Percentiles rank a stretch among this genome's conserved stretches.
phyloP scores from a whole-genome alignment of 2,888 invertebrate genomes.

The Sarcophaga variegata region DNA sequence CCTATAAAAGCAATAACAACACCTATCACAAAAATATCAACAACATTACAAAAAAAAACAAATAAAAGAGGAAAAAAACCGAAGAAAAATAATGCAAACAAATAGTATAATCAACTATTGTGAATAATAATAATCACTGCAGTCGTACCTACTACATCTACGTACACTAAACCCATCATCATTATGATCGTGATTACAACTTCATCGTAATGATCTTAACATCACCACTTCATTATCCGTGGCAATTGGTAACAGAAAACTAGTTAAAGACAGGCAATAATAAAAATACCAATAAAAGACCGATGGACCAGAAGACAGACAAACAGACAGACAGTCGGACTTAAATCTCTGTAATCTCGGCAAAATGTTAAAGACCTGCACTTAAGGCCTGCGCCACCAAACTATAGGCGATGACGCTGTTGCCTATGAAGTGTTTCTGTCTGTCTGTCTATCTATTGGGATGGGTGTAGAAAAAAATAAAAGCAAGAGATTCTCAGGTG shows the following conservation, averaged over 20 bases:
- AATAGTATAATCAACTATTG: slow-evolving; percentile 41
- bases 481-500: slow-evolving; percentile 27
- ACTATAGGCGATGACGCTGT: neutral
- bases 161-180: slow-evolving; percentile 36
- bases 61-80: too few relatives aligned
- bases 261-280: slow-evolving; percentile 18
- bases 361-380: slow-evolving; percentile 29
- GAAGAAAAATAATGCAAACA: too few relatives aligned
- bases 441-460: neutral
- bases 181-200: slow-evolving; percentile 19
- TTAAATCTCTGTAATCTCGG: slow-evolving; percentile 12
- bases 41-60: neutral
- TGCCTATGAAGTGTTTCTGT: slow-evolving; percentile 23
- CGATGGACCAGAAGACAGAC: slow-evolving; percentile 22
- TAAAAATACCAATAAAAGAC: neutral
- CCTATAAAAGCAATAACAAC: neutral
- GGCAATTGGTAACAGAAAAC: neutral
- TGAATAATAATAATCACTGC: neutral
- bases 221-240: slow-evolving; percentile 1
- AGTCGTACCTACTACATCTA: neutral
- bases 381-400: slow-evolving; percentile 5
- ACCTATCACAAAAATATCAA: slow-evolving; percentile 28
- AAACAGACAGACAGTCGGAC: neutral
- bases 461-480: neutral
- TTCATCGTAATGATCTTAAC: slow-evolving; percentile 9